Conservation (phyloP, 1,140 invertebrate species). For the Monochamus saltuarius region DNA sequence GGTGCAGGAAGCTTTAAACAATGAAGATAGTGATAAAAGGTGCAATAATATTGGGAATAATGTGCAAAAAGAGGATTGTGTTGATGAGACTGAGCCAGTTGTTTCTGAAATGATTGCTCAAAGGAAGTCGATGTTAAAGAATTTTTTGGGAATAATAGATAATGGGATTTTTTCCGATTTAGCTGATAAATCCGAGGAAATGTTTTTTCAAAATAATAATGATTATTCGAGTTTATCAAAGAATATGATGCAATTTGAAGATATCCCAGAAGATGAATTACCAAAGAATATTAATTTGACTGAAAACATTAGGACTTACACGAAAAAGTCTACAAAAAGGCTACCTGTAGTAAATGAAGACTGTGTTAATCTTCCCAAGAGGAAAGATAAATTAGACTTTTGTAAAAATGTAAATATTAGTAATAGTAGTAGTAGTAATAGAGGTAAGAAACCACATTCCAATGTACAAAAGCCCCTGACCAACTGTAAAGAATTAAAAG, state of each 20-base stretch:
- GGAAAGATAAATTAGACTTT: slow-evolving; percentile 12
- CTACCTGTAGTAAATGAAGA: slow-evolving; percentile 9
- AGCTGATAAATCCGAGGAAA: slow-evolving; percentile 3
- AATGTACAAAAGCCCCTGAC: slow-evolving; percentile 18
- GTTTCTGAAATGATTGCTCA: too few relatives aligned
- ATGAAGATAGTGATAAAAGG: too few relatives aligned
- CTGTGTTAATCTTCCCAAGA: slow-evolving; percentile 13
- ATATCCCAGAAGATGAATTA: slow-evolving; percentile 3
- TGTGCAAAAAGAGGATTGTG: too few relatives aligned
- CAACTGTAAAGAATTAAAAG: slow-evolving; percentile 23
- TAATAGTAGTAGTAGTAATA: slow-evolving; percentile 7
- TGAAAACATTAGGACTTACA: slow-evolving; percentile 22
- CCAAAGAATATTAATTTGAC: slow-evolving; percentile 22
- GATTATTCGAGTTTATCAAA: not conserved
- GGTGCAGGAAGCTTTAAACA: too few relatives aligned
- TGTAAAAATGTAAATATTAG: slow-evolving; percentile 24
- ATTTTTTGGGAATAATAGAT: not conserved
- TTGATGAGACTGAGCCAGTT: too few relatives aligned
- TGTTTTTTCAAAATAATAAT: slow-evolving; percentile 2
- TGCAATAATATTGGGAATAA: too few relatives aligned
- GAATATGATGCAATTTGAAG: not conserved
- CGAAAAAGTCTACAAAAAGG: slow-evolving; percentile 11
- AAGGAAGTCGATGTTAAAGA: too few relatives aligned
- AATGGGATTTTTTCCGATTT: slow-evolving; percentile 6
- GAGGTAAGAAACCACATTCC: slow-evolving; percentile 15